Evolutionary conservation across 2,888 invertebrate genomes (phyloP).

Genomic region (Cyclophora punctaria): DNA sequence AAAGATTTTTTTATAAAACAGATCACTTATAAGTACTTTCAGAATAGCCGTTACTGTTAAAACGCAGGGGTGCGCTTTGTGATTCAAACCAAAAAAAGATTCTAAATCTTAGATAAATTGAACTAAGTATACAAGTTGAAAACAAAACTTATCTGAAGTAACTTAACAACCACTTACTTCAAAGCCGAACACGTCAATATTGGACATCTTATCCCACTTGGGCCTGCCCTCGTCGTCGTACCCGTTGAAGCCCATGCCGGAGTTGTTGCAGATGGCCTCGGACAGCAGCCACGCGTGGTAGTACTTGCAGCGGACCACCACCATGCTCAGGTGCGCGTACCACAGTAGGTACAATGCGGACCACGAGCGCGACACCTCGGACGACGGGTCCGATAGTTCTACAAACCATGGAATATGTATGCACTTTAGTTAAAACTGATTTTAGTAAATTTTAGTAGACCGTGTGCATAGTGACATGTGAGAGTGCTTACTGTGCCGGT

Average conservation of each 20-base stretch:
- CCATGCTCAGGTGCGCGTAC: conserved; percentile 86
- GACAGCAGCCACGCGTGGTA: conserved; percentile 98
- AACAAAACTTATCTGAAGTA: too few relatives aligned
- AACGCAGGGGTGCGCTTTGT: too few relatives aligned
- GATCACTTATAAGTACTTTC: too few relatives aligned
- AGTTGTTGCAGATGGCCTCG: conserved; percentile 96
- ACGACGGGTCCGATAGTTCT: conserved; percentile 50
- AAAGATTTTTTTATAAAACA: too few relatives aligned
- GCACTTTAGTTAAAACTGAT: not conserved
- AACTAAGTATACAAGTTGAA: too few relatives aligned
- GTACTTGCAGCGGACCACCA: conserved; percentile 91
- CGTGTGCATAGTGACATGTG: too few relatives aligned
- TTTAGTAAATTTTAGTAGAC: too few relatives aligned
- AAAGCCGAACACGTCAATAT: conserved; percentile 90
- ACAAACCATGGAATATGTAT: not conserved
- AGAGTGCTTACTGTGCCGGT: too few relatives aligned
- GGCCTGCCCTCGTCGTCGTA: conserved; percentile 83
- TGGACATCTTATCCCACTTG: conserved; percentile 94
- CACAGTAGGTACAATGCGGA: conserved; percentile 64
- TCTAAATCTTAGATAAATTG: too few relatives aligned
- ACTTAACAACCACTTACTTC: conserved; percentile 77
- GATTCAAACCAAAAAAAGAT: too few relatives aligned
- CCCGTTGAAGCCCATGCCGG: conserved; percentile 93
- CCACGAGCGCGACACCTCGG: conserved; percentile 67
- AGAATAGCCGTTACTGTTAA: too few relatives aligned